Evolutionary conservation across 2,797 vertebrate genomes (phyloP).

Genomic region (Euphonia xanthogaster): DNA sequence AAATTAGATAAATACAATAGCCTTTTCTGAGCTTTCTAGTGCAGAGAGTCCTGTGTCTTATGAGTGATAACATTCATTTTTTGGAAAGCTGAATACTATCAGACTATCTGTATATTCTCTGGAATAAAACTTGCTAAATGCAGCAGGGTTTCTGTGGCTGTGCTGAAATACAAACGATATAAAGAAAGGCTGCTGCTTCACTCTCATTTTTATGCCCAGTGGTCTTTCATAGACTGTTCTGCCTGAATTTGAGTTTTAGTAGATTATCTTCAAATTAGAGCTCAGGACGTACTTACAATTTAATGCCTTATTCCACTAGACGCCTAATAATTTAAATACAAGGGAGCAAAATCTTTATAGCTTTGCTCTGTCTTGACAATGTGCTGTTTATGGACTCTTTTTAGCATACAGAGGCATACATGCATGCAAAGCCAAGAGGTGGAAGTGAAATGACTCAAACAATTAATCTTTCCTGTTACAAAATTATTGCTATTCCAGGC

Average conservation of each 20-base stretch:
- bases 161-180: not conserved
- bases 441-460: conserved; percentile 5
- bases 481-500: not conserved
- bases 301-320: not conserved
- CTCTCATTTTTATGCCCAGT: conserved; percentile 27
- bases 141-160: not conserved
- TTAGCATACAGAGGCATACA: conserved; percentile 10
- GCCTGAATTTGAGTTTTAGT: conserved; percentile 42
- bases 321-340: conserved; percentile 1
- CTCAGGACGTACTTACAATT: not conserved
- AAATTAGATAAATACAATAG: not conserved
- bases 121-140: conserved; percentile 29
- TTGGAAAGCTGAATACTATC: not conserved
- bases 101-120: not conserved
- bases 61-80: not conserved
- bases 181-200: not conserved
- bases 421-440: not conserved
- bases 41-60: not conserved
- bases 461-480: not conserved
- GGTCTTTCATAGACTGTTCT: not conserved
- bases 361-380: not conserved
- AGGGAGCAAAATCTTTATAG: not conserved
- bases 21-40: not conserved
- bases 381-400: not conserved
- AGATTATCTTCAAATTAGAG: conserved; percentile 58